These are phyloP conservation scores for Linepithema humile DNA, from an alignment of 1,140 invertebrate genomes.

Conservation along the genomic window DNA sequence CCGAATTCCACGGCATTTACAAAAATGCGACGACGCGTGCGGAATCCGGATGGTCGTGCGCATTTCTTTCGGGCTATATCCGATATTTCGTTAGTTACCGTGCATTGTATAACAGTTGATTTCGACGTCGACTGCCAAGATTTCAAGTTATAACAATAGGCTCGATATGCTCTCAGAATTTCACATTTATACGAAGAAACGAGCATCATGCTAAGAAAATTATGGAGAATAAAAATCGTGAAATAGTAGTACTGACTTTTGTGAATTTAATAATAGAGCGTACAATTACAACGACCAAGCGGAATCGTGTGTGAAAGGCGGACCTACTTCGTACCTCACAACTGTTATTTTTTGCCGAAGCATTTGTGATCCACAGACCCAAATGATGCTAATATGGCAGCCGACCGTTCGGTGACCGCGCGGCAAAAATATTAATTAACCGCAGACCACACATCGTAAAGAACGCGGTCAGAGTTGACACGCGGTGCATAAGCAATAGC, in stretches of 20 bases:
- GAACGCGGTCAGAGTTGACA: constrained; percentile 60
- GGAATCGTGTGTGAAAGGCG: not conserved
- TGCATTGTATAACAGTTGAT: not conserved
- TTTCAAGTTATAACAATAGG: no score
- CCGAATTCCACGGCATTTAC: constrained; percentile 31
- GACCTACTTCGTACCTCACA: not conserved
- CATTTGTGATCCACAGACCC: constrained; percentile 1
- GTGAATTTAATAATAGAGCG: constrained; percentile 13
- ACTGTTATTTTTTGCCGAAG: not conserved
- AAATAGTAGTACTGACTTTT: no score
- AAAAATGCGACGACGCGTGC: constrained; percentile 44
- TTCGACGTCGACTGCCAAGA: no score
- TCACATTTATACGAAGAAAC: no score
- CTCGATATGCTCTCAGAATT: no score
- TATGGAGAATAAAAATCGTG: no score
- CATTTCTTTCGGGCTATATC: not conserved
- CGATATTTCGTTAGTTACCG: not conserved
- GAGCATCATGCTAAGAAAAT: no score
- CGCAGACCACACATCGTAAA: constrained; percentile 60
- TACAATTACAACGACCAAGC: not conserved
- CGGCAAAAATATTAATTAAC: constrained; percentile 75
- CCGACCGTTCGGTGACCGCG: not conserved
- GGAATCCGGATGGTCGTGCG: constrained; percentile 34
- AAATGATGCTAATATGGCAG: constrained; percentile 12
- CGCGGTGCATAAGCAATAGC: constrained; percentile 41